Conservation (phyloP, 2,888 invertebrate genomes). For the Synanthedon andrenaeformis region DNA sequence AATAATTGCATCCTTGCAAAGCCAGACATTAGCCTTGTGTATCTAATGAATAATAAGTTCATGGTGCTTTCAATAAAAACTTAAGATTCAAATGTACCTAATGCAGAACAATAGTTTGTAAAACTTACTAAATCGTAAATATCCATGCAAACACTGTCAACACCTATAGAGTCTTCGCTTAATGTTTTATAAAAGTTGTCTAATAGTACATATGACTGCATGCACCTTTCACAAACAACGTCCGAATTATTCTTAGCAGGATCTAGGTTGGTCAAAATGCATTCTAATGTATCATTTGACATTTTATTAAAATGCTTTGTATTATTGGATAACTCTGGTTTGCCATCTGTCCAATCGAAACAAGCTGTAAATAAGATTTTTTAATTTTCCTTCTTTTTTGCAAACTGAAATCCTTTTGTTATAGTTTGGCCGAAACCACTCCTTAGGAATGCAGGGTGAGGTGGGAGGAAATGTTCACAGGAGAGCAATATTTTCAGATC, state of each 20-base stretch:
- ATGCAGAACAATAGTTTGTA: no score
- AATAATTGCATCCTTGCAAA: no score
- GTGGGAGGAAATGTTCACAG: no score
- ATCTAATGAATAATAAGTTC: no score
- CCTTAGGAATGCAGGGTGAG: no score
- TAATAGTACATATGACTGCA: conserved; percentile 60
- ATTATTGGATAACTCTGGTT: conserved; percentile 55
- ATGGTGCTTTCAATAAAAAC: no score
- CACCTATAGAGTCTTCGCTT: conserved; percentile 66
- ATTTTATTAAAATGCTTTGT: conserved; percentile 58
- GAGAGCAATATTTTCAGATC: no score
- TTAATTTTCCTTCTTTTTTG: not conserved
- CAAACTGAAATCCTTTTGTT: no score
- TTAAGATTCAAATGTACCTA: no score
- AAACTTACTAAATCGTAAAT: conserved; percentile 73
- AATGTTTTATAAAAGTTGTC: conserved; percentile 71
- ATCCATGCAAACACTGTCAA: conserved; percentile 75
- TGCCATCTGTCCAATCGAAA: conserved; percentile 54
- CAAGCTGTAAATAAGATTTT: conserved; percentile 58
- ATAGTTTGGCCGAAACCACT: no score
- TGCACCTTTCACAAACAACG: conserved; percentile 66
- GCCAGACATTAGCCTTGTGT: no score
- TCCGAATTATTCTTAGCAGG: conserved; percentile 28
- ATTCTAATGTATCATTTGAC: conserved; percentile 50
- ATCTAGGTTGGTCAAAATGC: conserved; percentile 40